These are phyloP conservation scores for Orycteropus afer DNA, from an alignment of 2,113 vertebrate species.

Conservation along the genomic window DNA sequence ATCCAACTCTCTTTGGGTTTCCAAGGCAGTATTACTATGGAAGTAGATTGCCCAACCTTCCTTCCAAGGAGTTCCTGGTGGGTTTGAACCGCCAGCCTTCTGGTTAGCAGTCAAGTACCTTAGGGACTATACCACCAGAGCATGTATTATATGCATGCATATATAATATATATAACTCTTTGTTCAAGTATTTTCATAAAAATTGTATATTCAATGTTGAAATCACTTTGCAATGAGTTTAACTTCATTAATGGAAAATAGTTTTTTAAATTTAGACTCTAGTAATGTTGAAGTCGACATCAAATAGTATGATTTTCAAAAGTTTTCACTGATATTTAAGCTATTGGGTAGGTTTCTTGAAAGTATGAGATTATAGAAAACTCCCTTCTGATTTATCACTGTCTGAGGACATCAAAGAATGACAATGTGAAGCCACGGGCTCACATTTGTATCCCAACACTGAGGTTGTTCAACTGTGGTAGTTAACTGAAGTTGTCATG, in stretches of 20 bases:
- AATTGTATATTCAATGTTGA: neutral
- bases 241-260: neutral
- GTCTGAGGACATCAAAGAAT: neutral
- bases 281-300: neutral
- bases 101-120: too few species aligned
- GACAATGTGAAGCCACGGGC: neutral
- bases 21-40: too few species aligned
- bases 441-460: neutral
- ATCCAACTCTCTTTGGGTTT: too few species aligned
- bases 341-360: neutral
- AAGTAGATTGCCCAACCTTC: too few species aligned
- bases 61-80: too few species aligned
- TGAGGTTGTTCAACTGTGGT: neutral
- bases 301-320: neutral
- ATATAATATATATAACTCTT: neutral
- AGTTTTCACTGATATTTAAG: neutral
- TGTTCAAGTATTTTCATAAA: neutral
- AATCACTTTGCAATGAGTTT: neutral
- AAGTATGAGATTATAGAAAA: neutral
- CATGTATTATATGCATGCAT: neutral
- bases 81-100: too few species aligned
- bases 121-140: too few species aligned
- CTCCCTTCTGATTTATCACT: neutral
- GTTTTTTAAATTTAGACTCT: neutral
- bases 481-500: neutral